A percentile compares a stretch with the other conserved stretches of the same genome.
These are phyloP conservation scores for Psix sp. DNA, from an alignment of 1,140 invertebrate genomes.

Conservation along the genomic window DNA sequence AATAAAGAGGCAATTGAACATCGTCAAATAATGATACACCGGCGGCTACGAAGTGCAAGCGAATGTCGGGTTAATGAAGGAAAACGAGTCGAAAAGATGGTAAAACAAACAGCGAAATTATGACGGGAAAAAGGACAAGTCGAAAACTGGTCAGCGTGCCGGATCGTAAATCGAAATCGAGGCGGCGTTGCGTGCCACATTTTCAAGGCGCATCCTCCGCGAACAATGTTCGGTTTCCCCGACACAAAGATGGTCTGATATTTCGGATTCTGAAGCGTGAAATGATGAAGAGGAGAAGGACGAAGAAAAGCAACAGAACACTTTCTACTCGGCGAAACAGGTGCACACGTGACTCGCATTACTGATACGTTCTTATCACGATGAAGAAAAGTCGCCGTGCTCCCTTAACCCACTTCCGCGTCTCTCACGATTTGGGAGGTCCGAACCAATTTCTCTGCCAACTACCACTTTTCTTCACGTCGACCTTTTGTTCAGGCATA, in stretches of 20 bases:
- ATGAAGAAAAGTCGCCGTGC: constrained; percentile 64
- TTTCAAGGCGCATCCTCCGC: constrained; percentile 25
- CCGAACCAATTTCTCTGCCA: no score
- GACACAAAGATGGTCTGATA: constrained; percentile 29
- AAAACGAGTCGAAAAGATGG: no score
- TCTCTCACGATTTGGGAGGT: constrained; percentile 27
- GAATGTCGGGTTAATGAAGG: no score
- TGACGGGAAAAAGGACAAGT: no score
- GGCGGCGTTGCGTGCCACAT: constrained; percentile 33
- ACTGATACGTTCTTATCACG: constrained; percentile 66
- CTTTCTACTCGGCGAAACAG: constrained; percentile 69
- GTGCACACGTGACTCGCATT: constrained; percentile 61
- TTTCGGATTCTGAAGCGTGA: constrained; percentile 41
- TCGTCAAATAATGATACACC: no score
- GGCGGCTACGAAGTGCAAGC: no score
- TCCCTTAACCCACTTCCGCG: constrained; percentile 54
- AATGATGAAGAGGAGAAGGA: constrained; percentile 34
- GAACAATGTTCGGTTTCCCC: constrained; percentile 39
- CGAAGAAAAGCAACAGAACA: constrained; percentile 69
- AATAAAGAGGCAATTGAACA: no score
- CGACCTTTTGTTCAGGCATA: no score
- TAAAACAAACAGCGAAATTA: no score
- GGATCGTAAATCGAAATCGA: no score
- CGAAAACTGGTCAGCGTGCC: background rate
- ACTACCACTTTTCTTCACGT: no score